Evolutionary conservation across 1,140 invertebrate species (phyloP).

Genomic region (Bactericera cockerelli): DNA sequence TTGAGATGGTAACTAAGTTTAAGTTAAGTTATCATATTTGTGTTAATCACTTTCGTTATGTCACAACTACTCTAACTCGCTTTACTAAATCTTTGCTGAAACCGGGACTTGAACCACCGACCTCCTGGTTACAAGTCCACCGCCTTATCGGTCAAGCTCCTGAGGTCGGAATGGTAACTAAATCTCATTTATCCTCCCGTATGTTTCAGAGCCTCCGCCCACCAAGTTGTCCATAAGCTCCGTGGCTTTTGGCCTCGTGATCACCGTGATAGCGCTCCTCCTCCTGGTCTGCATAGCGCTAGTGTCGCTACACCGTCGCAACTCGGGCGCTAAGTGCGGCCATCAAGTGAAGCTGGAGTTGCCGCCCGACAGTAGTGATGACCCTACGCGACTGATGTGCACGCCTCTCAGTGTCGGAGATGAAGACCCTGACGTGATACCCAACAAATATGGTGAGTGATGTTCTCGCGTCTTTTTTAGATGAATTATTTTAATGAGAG

Average conservation of each 20-base stretch:
- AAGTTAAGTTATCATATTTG: too few species aligned
- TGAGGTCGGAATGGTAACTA: too few species aligned
- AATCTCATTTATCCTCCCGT: too few species aligned
- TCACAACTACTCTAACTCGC: too few species aligned
- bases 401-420: slow-evolving; percentile 26
- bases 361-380: neutral
- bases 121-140: too few species aligned
- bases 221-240: neutral
- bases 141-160: too few species aligned
- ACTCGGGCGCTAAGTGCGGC: neutral
- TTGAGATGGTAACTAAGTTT: too few species aligned
- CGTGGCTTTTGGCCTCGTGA: neutral
- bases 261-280: neutral
- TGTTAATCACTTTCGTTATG: too few species aligned
- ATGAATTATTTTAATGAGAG: too few species aligned
- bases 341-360: slow-evolving; percentile 3
- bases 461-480: too few species aligned
- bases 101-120: too few species aligned
- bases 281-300: neutral
- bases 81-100: too few species aligned
- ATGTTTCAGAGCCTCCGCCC: neutral
- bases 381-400: neutral
- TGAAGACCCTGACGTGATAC: neutral
- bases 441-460: neutral
- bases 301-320: slow-evolving; percentile 2